phyloP scores from a whole-genome alignment of 2,113 vertebrate genomes.

The Xerus inauris region DNA sequence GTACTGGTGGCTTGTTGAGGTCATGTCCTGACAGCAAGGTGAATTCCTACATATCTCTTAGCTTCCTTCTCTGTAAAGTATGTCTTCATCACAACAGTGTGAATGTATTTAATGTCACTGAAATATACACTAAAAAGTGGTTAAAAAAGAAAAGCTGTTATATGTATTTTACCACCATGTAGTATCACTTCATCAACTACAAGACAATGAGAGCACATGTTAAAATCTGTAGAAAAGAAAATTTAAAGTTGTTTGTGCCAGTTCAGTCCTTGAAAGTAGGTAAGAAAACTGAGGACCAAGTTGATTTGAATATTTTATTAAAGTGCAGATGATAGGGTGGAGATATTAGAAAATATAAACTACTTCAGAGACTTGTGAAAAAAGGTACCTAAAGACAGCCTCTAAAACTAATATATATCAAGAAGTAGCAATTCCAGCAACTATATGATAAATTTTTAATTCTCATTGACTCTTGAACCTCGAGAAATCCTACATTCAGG shows the following conservation, averaged over 20 bases:
- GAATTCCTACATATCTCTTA: not conserved
- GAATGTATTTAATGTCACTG: not conserved
- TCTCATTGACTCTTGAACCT: not conserved
- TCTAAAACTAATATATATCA: not conserved
- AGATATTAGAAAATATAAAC: conserved; percentile 11
- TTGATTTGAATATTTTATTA: not conserved
- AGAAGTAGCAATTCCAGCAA: not conserved
- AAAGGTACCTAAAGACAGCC: not conserved
- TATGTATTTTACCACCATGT: not conserved
- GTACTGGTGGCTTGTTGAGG: not conserved
- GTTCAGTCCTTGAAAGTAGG: not conserved
- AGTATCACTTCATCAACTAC: not conserved
- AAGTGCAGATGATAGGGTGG: not conserved
- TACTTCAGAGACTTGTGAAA: not conserved
- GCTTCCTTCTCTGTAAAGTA: not conserved
- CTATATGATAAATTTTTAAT: not conserved
- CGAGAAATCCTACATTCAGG: not conserved
- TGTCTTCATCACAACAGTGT: not conserved
- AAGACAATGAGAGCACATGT: not conserved
- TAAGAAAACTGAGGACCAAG: not conserved
- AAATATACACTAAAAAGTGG: not conserved
- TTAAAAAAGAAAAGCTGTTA: not conserved
- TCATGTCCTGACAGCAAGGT: not conserved
- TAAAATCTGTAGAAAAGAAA: not conserved
- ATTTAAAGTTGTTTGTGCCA: not conserved